These are phyloP conservation scores for Erebia ligea DNA, from an alignment of 2,888 invertebrate species.

Conservation along the genomic window DNA sequence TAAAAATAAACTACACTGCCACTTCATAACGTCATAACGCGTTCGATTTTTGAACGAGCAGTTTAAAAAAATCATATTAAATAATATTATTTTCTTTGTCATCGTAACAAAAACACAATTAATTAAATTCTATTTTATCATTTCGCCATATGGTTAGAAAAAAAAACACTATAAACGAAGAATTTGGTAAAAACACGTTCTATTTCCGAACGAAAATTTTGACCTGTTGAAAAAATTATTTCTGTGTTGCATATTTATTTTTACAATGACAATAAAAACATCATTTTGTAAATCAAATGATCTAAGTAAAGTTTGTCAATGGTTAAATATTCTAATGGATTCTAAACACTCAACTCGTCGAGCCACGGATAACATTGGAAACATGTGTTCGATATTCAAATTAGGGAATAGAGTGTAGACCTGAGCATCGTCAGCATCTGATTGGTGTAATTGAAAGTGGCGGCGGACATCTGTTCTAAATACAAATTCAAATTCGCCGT, in stretches of 20 bases:
- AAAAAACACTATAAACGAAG: no score
- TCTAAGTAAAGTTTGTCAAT: not conserved
- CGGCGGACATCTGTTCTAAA: constrained; percentile 62
- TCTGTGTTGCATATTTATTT: not conserved
- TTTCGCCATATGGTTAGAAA: no score
- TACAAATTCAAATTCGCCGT: constrained; percentile 60
- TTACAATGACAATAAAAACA: not conserved
- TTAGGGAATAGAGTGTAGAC: constrained; percentile 56
- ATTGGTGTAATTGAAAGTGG: constrained; percentile 63
- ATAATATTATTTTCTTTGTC: not conserved
- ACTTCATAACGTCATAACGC: not conserved
- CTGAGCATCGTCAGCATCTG: constrained; percentile 55
- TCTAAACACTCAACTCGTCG: constrained; percentile 20
- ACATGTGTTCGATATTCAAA: constrained; percentile 61
- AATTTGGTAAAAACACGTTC: not conserved
- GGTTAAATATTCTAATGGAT: constrained; percentile 16
- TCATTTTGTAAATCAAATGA: not conserved
- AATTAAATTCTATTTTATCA: no score
- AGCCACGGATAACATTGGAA: constrained; percentile 36
- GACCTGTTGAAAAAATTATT: not conserved
- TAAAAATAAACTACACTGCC: constrained; percentile 16
- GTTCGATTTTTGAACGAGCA: not conserved
- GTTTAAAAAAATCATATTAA: not conserved
- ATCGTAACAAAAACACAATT: no score
- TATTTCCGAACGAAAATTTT: not conserved